These are phyloP conservation scores for Rallus crepitans DNA, from an alignment of 2,797 vertebrate species.

Conservation along the genomic window DNA sequence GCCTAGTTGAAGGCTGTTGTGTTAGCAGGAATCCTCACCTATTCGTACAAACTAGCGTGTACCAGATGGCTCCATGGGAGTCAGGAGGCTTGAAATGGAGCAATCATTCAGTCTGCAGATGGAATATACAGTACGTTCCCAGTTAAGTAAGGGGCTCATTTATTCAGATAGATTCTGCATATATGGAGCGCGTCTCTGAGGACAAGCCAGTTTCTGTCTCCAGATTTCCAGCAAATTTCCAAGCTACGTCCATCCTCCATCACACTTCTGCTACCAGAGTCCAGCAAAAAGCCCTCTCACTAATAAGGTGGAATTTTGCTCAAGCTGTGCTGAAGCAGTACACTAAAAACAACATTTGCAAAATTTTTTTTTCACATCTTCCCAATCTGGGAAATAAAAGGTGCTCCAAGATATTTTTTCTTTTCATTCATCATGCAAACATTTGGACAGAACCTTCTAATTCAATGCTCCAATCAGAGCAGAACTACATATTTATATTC, in stretches of 20 bases:
- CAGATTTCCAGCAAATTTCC: slow-evolving; percentile 63
- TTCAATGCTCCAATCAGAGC: neutral
- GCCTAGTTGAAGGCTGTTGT: slow-evolving; percentile 67
- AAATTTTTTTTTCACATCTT: neutral
- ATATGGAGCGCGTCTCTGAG: slow-evolving; percentile 71
- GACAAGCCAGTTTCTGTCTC: slow-evolving; percentile 59
- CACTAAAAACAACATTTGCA: neutral
- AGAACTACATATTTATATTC: neutral
- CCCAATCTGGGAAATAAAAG: neutral
- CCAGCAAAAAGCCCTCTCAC: neutral
- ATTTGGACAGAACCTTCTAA: neutral
- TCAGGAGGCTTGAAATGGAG: slow-evolving; percentile 81
- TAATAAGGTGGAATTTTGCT: neutral
- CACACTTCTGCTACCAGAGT: slow-evolving; percentile 18
- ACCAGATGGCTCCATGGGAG: slow-evolving; percentile 80
- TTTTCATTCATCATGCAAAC: neutral
- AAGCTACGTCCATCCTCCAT: slow-evolving; percentile 33
- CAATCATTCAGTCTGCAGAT: slow-evolving; percentile 78
- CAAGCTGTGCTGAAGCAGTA: neutral
- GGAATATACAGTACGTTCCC: slow-evolving; percentile 75
- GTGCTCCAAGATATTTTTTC: neutral
- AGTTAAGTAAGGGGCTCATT: slow-evolving; percentile 80
- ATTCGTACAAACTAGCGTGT: slow-evolving; percentile 56
- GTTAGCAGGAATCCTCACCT: slow-evolving; percentile 77
- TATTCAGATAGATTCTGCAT: slow-evolving; percentile 76